A percentile compares a stretch with the other conserved stretches of the same genome.
phyloP scores from a whole-genome alignment of 2,888 invertebrate genomes.

The Ceriagrion tenellum region DNA sequence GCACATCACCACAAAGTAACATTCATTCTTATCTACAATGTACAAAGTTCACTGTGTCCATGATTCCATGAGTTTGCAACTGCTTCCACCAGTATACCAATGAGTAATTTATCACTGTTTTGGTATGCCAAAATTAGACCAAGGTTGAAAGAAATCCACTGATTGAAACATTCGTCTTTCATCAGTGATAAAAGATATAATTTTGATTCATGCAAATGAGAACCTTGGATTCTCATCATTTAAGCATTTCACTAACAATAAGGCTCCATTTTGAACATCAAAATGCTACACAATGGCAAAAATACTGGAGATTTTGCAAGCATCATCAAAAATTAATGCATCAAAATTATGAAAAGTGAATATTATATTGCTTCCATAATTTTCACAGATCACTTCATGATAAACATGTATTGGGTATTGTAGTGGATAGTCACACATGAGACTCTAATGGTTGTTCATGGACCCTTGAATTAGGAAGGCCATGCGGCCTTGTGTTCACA shows the following conservation, averaged over 20 bases:
- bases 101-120: slow-evolving; percentile 38
- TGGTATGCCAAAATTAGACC: slow-evolving; percentile 27
- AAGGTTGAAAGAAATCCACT: not conserved
- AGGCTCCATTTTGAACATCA: slow-evolving; percentile 26
- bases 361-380: not conserved
- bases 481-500: slow-evolving; percentile 80
- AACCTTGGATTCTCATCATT: not conserved
- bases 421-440: slow-evolving; percentile 78
- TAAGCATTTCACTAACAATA: not conserved
- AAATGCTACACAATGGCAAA: slow-evolving; percentile 17
- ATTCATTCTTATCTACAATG: slow-evolving; percentile 57
- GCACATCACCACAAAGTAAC: slow-evolving; percentile 30
- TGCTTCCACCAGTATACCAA: not conserved
- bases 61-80: not conserved
- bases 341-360: not conserved
- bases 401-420: not conserved
- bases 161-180: not conserved
- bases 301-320: slow-evolving; percentile 22
- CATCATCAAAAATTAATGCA: not conserved
- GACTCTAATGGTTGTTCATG: slow-evolving; percentile 82
- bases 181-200: not conserved
- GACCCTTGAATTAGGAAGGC: slow-evolving; percentile 77
- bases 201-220: not conserved
- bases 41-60: slow-evolving; percentile 38
- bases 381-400: not conserved